Base-by-base conservation (phyloP, 2,888 invertebrate genomes). In the Ischnus inquisitorius region DNA sequence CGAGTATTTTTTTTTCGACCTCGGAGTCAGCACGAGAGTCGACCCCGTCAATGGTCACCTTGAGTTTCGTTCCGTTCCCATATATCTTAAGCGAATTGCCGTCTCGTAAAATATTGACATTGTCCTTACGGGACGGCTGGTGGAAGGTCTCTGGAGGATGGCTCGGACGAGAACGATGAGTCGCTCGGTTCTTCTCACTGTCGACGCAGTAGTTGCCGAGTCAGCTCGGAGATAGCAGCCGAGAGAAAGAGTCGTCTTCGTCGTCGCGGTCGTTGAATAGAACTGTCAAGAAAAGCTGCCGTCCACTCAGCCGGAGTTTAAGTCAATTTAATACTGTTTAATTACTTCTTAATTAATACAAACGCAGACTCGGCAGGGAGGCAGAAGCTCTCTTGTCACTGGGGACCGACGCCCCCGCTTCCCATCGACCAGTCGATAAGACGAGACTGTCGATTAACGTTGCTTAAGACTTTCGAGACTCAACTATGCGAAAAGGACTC, bases 321-420 rank as follows among this genome's bases (percentile, higher is more conserved):
- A 89, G 88, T 89, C 88, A 88, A 90, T 88, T 90, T 90, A 88
- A 90, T 90, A 87, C 87, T 89, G 88, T 89, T 90, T 88, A 90
- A 88, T 88, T 88, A 87, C 87, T 86, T 86, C 88, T 87, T 89
- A 90, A 91, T 90, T 90, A 91, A 91, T 89, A 89, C 86, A 88
- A 90, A 89, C 87, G 87, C 82, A 57, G 28, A n/a, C 57, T 28
- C 16, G 62, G 69, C 87, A 48, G 57, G 46, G 71, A 72, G 48
- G 19, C 51, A 22, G 28, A 25, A 48, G 46, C 51, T 43, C 28
- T 51, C 68, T 51, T 77, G 68, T 77, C 64, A 76, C 65, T 64
- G 39, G 25, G 65, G 74, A 62, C 46, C 22, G 8, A 43, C 34
- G 54, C 75, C 51, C 46, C 39, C 51, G 51, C 65, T 62, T 67